Base-by-base conservation (phyloP, 2,888 invertebrate genomes). In the Diarsia rubi region DNA sequence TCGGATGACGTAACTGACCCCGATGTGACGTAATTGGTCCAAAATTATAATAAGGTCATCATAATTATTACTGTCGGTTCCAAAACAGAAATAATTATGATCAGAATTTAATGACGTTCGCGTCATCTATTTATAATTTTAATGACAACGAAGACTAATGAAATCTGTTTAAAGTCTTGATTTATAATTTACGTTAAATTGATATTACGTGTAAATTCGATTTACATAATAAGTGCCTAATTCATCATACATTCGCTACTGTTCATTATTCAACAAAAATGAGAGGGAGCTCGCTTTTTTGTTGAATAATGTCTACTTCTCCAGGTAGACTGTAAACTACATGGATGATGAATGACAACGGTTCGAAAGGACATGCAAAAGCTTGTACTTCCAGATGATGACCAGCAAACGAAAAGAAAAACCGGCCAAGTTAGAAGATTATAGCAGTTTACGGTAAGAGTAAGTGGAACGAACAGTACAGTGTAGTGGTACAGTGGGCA, bases 51-150 rank as follows among this genome's bases (percentile, higher is more conserved):
- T 80, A 75, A 49, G 64, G 54, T 57, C 68, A 63, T 44, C 49
- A 77, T 71, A 70, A 69, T 78, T 66, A 69, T 78, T 66, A 83
- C 37, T 31, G 31, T 52, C 54, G n/a, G 49, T 72, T 47, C n/a
- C 49, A 69, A 69, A 80, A 64, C 64, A 67, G 47, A 45, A 62
- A 66, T 52, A 75, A 81, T 64, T 65, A 69, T 52, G 62, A 64
- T 78, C 59, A 67, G 19, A 37, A 49, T 63, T 59, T 60, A 57
- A 83, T 89, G 88, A 91, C 90, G 88, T 89, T 79, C 79, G 59
- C 73, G 49, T 45, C 69, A 71, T 82, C 78, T 79, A 88, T 89
- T 88, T 86, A 87, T 78, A 63, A 74, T 78, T 78, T 69, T 82
- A 81, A 88, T 75, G 83, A 85, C 60, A 78, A 49, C 5, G 16